Evolutionary conservation across 2,888 invertebrate genomes (phyloP).

Genomic region (Conomelus anceps): DNA sequence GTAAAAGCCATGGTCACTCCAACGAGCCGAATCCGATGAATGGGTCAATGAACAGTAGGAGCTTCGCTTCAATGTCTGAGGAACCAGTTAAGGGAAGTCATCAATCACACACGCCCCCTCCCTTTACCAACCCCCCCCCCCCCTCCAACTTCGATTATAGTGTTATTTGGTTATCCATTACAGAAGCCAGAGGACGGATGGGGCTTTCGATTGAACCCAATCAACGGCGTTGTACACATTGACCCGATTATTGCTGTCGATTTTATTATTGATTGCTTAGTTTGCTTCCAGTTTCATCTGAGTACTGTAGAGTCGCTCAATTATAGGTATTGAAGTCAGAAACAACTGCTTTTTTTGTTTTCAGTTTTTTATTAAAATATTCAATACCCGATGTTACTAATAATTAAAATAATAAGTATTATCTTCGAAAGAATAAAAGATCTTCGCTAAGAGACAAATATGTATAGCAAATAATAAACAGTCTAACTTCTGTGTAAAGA

Average conservation of each 20-base stretch:
- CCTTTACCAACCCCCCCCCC: background rate
- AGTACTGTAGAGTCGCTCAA: background rate
- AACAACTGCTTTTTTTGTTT: background rate
- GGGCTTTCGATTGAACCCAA: background rate
- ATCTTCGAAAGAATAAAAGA: no score
- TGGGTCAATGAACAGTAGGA: background rate
- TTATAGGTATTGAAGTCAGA: background rate
- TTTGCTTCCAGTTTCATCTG: background rate
- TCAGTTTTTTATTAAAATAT: no score
- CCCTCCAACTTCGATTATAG: no score
- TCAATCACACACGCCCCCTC: background rate
- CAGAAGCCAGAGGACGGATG: background rate
- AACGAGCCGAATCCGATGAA: background rate
- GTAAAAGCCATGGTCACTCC: background rate
- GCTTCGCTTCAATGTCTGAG: background rate
- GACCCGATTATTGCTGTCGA: background rate
- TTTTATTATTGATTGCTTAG: background rate
- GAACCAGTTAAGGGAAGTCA: background rate
- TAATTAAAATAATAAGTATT: no score
- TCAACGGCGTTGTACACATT: background rate
- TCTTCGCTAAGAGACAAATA: no score
- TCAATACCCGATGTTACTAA: no score
- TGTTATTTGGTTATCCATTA: background rate
- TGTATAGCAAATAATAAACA: no score
- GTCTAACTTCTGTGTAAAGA: no score